Percentiles rank a stretch among this genome's conserved stretches.
Evolutionary conservation across 2,888 invertebrate species (phyloP).

Genomic region (Maniola hyperantus): DNA sequence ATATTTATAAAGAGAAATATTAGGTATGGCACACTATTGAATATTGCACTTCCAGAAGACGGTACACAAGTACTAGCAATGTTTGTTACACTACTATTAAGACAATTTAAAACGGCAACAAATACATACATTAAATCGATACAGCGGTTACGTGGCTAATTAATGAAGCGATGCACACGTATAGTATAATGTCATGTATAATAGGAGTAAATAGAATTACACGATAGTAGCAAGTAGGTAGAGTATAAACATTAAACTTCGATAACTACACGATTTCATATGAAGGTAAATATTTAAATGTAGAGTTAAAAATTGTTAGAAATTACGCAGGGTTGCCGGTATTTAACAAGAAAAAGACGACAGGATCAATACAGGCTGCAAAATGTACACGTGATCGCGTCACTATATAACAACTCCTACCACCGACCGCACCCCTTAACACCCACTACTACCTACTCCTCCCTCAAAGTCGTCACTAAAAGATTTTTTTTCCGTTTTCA

Average conservation of each 20-base stretch:
- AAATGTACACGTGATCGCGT: constrained; percentile 82
- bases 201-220: neutral
- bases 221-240: neutral
- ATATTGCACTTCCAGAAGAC: constrained; percentile 14
- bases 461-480: constrained; percentile 70
- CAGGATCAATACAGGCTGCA: constrained; percentile 80
- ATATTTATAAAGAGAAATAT: neutral
- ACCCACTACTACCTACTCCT: constrained; percentile 65
- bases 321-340: constrained; percentile 61
- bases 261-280: neutral
- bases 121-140: constrained; percentile 10
- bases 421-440: constrained; percentile 70
- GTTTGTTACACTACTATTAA: neutral
- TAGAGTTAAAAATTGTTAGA: constrained; percentile 3
- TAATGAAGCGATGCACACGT: neutral
- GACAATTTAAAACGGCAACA: constrained; percentile 9
- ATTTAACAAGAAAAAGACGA: constrained; percentile 71
- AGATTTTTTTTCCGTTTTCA: constrained; percentile 62
- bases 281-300: neutral
- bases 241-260: neutral
- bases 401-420: constrained; percentile 79
- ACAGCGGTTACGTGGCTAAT: neutral
- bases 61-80: neutral
- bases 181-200: neutral
- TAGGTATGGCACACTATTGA: neutral